Base-by-base conservation (phyloP, 1,140 invertebrate genomes). In the Anthonomus grandis region DNA sequence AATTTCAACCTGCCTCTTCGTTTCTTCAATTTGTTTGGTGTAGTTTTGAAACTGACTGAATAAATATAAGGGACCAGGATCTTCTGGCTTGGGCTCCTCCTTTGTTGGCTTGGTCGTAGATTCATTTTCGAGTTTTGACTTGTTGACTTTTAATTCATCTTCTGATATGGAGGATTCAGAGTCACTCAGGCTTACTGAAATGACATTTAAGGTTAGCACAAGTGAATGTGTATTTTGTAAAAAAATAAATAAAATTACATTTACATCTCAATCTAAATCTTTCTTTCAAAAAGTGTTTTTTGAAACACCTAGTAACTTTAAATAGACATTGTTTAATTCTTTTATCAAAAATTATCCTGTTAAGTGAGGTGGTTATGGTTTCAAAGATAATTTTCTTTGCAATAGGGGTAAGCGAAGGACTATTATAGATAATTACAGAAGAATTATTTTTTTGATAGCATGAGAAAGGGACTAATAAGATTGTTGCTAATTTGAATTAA, bases 1-100 rank as follows among this genome's bases (percentile, higher is more conserved):
- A 25, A 77, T 76, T 49, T 77, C 72, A 31, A 81, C 72, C 27
- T 76, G 73, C 13, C 75, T 71, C 63, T 79, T 79, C 8, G 75
- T 74, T 64, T 79, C 74, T 63, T 80, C 78, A 39, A 81, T 67
- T 72, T 75, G 74, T 17, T 61, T 68, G 52, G 73, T 75, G 57
- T 79, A 78, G 19, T 74, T 63, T 63, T 78, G 70, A 15, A 80
- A 66, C 64, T 78, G 72, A 42, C 74, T 51, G 60, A 80, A 81
- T 62, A 71, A 68, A 39, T 45, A 22, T 3, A 15, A 3, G 10
- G 9, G 3, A 23, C 2, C 3, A 12, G 3, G 2, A 22, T 45
- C 17, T 22, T 45, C 42, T 13, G 38, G 13, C 31, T 34, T 34
- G 31, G 2, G 31, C 31, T 13, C 31, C 31, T 34, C 15, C 10